phyloP scores from a whole-genome alignment of 2,888 invertebrate genomes.

The Phaedon cochleariae region DNA sequence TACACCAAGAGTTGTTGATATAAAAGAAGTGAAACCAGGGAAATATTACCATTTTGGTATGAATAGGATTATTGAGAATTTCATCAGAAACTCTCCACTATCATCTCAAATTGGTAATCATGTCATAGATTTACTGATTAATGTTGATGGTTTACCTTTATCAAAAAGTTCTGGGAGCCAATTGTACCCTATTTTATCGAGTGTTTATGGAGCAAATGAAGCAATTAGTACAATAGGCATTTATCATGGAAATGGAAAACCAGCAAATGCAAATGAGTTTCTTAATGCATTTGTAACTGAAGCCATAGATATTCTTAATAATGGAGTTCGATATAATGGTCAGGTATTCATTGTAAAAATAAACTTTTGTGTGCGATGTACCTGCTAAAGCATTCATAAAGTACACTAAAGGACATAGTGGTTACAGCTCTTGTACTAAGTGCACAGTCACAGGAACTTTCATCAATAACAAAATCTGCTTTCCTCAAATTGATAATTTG shows the following conservation, averaged over 20 bases:
- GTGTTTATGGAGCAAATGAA: constrained; percentile 8
- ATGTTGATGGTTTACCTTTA: constrained; percentile 17
- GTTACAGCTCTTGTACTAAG: constrained; percentile 41
- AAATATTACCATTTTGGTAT: constrained; percentile 28
- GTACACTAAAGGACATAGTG: constrained; percentile 35
- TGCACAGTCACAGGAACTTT: constrained; percentile 35
- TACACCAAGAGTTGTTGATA: neutral
- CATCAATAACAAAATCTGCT: constrained; percentile 24
- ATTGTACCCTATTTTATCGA: constrained; percentile 18
- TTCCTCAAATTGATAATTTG: constrained; percentile 21
- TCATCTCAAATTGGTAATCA: neutral
- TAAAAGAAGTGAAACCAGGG: constrained; percentile 15
- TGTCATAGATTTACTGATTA: neutral
- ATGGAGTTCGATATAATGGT: constrained; percentile 29
- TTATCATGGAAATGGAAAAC: constrained; percentile 32
- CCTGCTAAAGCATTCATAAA: constrained; percentile 30
- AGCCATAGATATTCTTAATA: constrained; percentile 19
- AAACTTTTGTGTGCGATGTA: constrained; percentile 36
- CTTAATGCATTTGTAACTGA: constrained; percentile 36
- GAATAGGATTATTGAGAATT: constrained; percentile 8
- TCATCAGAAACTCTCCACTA: neutral
- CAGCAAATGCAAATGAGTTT: constrained; percentile 24
- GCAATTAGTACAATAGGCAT: constrained; percentile 24
- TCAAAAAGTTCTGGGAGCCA: constrained; percentile 24
- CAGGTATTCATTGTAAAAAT: constrained; percentile 23